Base-by-base conservation (phyloP, 2,888 invertebrate species). In the Congeria kusceri region DNA sequence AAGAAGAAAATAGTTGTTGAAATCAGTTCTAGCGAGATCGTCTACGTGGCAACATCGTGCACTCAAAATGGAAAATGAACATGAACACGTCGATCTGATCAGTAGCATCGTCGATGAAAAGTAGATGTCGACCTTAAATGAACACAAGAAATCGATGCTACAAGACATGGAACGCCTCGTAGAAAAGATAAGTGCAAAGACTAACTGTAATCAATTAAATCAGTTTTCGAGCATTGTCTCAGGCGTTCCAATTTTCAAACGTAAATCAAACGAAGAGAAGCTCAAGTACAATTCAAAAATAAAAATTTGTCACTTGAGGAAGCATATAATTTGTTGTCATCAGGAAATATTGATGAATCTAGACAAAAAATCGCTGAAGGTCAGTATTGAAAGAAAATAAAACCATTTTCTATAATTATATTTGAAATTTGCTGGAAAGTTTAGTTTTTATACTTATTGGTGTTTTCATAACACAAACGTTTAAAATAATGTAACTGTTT, bases 201-300 rank as follows among this genome's bases (percentile, higher is more conserved):
- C 64, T 28, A 66, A 27, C 49, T 25, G 28, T 56, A 39, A 11
- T 28, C 66, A 66, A 9, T 28, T 67, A n/a, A 53, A 1, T 25
- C 66, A 67, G 62, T 28, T 74, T 15, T 46, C 29, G 7, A 20
- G 39, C 18, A 39, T 74, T 32, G 5, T 66, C 9, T 44, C 67
- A 18, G 29, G 9, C 7, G 65, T 23, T 29, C 72, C 25, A 4
- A 47, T 28, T 18, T 70, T 69, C 27, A 69, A 69, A 44, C 59
- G 76, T 7, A 70, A 65, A 27, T 32, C 56, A 3, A 71, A 71
- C 46, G 77, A 71, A 47, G 77, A 72, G 59, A 63, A 77, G 28
- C 72, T 39, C 29, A 76, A 70, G 49, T 32, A 62, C 20, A 77
- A 77, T 44, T 25, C 23, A 13, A 57, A 78, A n/a, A 44, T 68